These are phyloP conservation scores for Nephotettix cincticeps DNA, from an alignment of 1,140 invertebrate genomes.

Conservation along the genomic window DNA sequence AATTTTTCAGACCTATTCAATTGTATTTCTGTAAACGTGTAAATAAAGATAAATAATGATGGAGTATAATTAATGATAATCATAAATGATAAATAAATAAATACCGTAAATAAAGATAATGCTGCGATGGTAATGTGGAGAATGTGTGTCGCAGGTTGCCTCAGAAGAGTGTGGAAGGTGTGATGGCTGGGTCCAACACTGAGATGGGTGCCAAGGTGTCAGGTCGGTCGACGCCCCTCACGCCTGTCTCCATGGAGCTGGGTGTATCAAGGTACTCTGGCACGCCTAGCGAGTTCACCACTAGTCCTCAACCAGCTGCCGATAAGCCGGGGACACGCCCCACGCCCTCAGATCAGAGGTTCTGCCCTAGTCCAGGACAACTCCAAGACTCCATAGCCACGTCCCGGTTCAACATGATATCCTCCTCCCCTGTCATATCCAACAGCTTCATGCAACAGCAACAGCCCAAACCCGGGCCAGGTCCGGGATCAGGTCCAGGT, in stretches of 20 bases:
- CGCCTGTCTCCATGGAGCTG: conserved; percentile 31
- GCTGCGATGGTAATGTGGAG: too few relatives aligned
- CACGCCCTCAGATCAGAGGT: conserved; percentile 23
- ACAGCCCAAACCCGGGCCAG: conserved; percentile 11
- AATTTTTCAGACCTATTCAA: too few relatives aligned
- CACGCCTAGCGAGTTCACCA: conserved; percentile 1
- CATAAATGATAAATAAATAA: too few relatives aligned
- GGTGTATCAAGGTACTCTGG: conserved; percentile 18
- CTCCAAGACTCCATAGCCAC: conserved; percentile 18
- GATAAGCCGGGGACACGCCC: conserved; percentile 17
- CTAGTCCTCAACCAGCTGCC: conserved; percentile 2
- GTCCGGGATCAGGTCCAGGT: conserved; percentile 16
- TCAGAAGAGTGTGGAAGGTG: conserved; percentile 35
- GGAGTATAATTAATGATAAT: too few relatives aligned
- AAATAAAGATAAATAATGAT: too few relatives aligned
- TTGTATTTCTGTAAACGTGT: too few relatives aligned
- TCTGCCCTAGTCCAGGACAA: conserved; percentile 25
- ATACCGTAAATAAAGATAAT: background rate
- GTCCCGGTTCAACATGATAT: conserved; percentile 27
- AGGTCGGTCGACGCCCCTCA: conserved; percentile 34
- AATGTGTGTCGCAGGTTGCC: too few relatives aligned
- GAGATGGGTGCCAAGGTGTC: conserved; percentile 29
- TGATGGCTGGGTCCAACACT: conserved; percentile 30
- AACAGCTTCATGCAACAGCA: conserved; percentile 30
- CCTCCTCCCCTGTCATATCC: conserved; percentile 24